phyloP scores from a whole-genome alignment of 2,888 invertebrate species.

The Caenorhabditis afra region DNA sequence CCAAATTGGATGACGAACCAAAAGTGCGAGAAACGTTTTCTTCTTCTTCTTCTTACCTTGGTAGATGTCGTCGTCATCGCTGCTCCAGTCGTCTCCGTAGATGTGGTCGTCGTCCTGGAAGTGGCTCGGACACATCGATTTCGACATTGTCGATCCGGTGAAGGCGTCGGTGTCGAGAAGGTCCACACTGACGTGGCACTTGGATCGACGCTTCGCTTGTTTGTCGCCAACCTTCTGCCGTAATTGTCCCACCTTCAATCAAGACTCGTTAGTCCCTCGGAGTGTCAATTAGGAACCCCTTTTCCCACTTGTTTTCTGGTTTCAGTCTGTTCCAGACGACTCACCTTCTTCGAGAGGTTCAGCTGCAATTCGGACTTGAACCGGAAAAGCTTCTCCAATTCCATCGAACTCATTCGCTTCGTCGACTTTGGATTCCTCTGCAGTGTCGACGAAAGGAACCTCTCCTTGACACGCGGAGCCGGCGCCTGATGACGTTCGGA shows the following conservation, averaged over 20 bases:
- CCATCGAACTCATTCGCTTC: conserved; percentile 66
- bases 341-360: conserved; percentile 72
- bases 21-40: neutral
- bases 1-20: no score
- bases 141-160: conserved; percentile 57
- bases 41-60: conserved; percentile 40
- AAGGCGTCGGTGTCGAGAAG: conserved; percentile 39
- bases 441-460: conserved; percentile 50
- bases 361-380: conserved; percentile 74
- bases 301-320: neutral
- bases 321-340: neutral
- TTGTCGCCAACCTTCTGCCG: conserved; percentile 67
- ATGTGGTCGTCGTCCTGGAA: conserved; percentile 62
- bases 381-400: conserved; percentile 70
- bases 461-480: conserved; percentile 29
- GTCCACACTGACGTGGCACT: conserved; percentile 62
- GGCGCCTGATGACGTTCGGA: no score
- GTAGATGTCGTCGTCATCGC: conserved; percentile 65
- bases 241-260: conserved; percentile 63
- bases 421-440: conserved; percentile 43
- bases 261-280: conserved; percentile 20
- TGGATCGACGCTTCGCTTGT: conserved; percentile 48
- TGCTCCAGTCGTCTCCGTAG: conserved; percentile 77
- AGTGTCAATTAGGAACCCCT: neutral
- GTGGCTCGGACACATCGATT: conserved; percentile 17